Evolutionary conservation across 2,113 vertebrate species (phyloP), one percentile per base, ranked within the genome.

Genomic region (Nerophis lumbriciformis): DNA sequence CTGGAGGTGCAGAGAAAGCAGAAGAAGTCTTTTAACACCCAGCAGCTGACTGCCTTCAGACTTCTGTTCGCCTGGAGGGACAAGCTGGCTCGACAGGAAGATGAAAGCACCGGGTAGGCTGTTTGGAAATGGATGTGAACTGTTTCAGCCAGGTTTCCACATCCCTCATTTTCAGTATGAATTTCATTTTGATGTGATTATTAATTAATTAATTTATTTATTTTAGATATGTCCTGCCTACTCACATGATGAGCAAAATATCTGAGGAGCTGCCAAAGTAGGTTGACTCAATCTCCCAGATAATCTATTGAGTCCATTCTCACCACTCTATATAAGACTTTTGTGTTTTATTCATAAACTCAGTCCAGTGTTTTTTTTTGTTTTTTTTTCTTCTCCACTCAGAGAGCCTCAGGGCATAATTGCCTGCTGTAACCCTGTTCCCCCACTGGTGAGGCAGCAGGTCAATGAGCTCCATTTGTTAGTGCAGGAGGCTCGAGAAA

Each of bases 181-280:
- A 9, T 59, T 12, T 63, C 16, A 11, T 1, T 21, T 10, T 13
- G 51, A 44, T 60, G 49, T 44, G 16, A n/a, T n/a, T n/a, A n/a
- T n/a, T 6, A 59, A 42, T 7, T 39, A 37, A 51, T 68, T 52
- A 37, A 7, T 8, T 57, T 56, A 3, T 67, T 68, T 60, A 35
- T 84, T 75, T 83, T 77, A 99, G 97, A 53, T 99, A 94, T 0
- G 76, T 95, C 28, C 79, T 99, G 13, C 97, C 97, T n/a, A 97
- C 94, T 72, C 96, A 98, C 48, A 98, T 99, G 97, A 87, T 99
- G 78, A 83, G 88, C 56, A 99, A 98, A 86, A 93, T 98, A 45
- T 87, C 95, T 0, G 95, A 98, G 69, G 93, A 94, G 49, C 87
- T 99, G 75, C 97, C 97, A 5, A 96, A 93, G 97, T 99, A 90